A percentile compares a stretch with the other conserved stretches of the same genome.
phyloP scores from a whole-genome alignment of 2,797 vertebrate genomes.

The Melanotaenia boesemani region DNA sequence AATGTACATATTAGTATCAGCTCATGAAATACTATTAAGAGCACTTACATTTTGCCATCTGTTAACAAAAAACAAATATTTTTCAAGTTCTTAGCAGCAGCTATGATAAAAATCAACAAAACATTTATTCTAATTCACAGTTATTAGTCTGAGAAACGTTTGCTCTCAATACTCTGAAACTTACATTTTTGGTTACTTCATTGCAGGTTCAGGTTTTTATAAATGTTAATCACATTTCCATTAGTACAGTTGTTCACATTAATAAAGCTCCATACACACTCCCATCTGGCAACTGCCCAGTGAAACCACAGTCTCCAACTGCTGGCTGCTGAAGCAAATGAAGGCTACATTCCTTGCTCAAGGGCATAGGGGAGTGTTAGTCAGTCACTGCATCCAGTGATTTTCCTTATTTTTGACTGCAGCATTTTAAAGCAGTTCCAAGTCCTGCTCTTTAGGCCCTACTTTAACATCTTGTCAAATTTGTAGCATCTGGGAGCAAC shows the following conservation, averaged over 20 bases:
- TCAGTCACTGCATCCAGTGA: slow-evolving; percentile 24
- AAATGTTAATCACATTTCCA: slow-evolving; percentile 30
- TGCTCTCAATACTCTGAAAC: background rate
- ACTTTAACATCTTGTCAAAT: slow-evolving; percentile 32
- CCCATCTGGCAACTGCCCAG: slow-evolving; percentile 46
- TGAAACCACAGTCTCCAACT: slow-evolving; percentile 45
- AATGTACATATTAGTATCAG: background rate
- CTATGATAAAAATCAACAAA: background rate
- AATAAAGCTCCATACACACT: slow-evolving; percentile 29
- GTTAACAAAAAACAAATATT: background rate
- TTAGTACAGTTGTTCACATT: slow-evolving; percentile 42
- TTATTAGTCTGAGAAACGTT: background rate
- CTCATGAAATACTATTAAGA: background rate
- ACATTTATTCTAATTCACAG: background rate
- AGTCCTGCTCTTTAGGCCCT: slow-evolving; percentile 8
- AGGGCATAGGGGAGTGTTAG: slow-evolving; percentile 33
- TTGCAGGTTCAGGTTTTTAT: slow-evolving; percentile 8
- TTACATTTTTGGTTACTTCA: background rate
- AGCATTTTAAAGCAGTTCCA: slow-evolving; percentile 11
- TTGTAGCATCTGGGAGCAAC: slow-evolving; percentile 31
- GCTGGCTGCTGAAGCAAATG: slow-evolving; percentile 41
- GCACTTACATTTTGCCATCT: background rate
- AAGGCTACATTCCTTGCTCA: slow-evolving; percentile 42
- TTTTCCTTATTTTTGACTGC: slow-evolving; percentile 17
- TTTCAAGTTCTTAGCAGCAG: background rate